Evolutionary conservation across 2,113 vertebrate species (phyloP), one percentile per base, ranked within the genome.

Genomic region (Neotoma lepida): DNA sequence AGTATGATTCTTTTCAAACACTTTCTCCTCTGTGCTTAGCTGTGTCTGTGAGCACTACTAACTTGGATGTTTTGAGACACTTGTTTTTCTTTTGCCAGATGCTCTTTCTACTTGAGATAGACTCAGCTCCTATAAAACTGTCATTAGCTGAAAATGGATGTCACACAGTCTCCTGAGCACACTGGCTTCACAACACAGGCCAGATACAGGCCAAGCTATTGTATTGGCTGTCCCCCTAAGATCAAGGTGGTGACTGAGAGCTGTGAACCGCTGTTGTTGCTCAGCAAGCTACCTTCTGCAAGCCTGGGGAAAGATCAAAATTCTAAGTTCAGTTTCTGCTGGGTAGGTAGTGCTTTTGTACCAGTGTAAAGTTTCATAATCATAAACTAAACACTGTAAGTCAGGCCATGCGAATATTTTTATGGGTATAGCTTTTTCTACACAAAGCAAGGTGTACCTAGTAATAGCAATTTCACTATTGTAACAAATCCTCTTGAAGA

Each of bases 401-500:
- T 88, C 41, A 20, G 28, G 22, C 28, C 64, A 63, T 41, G 3
- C 63, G 51, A 90, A 61, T 80, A 30, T 74, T 95, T 93, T 64
- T 93, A 61, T 84, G 80, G 17, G 17, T 87, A 64, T 80, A 56
- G 68, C 51, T 33, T 86, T 84, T 88, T 88, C 66, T 87, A 0
- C 73, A 39, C 28, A 73, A 17, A 58, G 2, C 44, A 66, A 87
- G 44, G 8, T 81, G n/a, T 80, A n/a, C 56, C 82, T 86, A 93
- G 46, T 82, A 22, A 86, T 77, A 17, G 7, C 41, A 70, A 61
- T 41, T 73, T 88, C 41, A 82, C 26, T 94, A 6, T 95, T 92
- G 41, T 91, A 58, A 94, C 54, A 92, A 96, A 61, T 92, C 84
- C 73, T 56, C 81, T 88, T 63, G 9, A 64, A 86, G 26, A 90